These are phyloP conservation scores for Phylloscopus trochiloides DNA, from an alignment of 2,113 vertebrate species.

Conservation along the genomic window DNA sequence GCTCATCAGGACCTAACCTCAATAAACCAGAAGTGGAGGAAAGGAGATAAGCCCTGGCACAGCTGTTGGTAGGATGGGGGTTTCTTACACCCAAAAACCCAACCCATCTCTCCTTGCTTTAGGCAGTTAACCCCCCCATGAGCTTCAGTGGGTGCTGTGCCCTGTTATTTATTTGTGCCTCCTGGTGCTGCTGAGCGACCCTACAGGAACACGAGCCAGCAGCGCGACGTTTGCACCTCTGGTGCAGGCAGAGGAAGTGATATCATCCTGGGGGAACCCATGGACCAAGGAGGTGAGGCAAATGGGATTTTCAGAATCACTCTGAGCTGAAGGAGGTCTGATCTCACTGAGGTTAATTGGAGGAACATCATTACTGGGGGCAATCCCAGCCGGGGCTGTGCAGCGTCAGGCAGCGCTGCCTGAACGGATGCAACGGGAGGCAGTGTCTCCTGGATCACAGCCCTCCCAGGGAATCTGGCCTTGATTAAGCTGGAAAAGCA, in stretches of 20 bases:
- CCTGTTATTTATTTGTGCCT: neutral
- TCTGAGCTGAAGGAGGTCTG: neutral
- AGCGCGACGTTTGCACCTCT: neutral
- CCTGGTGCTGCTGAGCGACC: neutral
- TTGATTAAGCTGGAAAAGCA: neutral
- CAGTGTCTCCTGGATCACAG: neutral
- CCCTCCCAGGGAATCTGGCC: neutral
- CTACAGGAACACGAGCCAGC: neutral
- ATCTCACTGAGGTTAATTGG: neutral
- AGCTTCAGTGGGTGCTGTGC: neutral
- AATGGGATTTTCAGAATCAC: neutral
- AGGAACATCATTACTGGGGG: neutral
- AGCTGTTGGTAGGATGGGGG: neutral
- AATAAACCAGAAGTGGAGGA: neutral
- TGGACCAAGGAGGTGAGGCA: neutral
- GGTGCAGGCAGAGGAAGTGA: neutral
- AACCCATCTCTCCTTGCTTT: neutral
- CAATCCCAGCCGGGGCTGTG: neutral
- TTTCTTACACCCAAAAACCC: neutral
- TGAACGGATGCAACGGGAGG: fast-evolving
- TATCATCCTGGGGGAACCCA: fast-evolving
- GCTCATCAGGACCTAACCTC: neutral
- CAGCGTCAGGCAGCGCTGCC: neutral
- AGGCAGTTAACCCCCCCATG: neutral
- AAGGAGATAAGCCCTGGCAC: neutral